Conservation (phyloP, 2,113 vertebrate genomes). For the Gallinago paraguaiae region DNA sequence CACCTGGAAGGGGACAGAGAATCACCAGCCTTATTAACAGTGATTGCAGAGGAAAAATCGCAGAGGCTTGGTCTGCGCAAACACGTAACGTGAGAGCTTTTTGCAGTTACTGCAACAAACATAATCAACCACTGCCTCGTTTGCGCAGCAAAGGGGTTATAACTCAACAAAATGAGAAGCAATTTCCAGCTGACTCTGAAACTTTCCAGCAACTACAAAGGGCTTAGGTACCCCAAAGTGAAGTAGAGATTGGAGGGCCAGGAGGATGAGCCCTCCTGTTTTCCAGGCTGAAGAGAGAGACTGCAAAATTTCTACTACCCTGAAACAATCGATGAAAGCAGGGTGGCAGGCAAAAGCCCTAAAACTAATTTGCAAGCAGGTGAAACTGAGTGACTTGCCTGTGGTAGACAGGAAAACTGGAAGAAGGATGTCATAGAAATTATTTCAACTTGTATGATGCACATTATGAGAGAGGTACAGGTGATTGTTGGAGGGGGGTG, state of each 20-base stretch:
- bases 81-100: rapidly evolving
- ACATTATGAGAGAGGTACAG: neutral
- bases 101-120: neutral
- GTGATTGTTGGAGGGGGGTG: neutral
- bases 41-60: neutral
- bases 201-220: neutral
- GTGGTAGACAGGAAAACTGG: neutral
- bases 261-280: neutral
- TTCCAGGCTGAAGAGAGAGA: neutral
- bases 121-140: neutral
- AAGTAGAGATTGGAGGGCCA: neutral
- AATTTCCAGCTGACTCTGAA: neutral
- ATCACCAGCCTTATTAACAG: neutral
- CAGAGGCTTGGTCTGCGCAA: neutral
- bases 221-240: neutral
- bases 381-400: neutral
- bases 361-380: neutral
- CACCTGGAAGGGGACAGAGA: neutral
- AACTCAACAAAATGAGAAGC: neutral
- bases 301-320: neutral
- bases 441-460: rapidly evolving
- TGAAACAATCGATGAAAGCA: neutral
- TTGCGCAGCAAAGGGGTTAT: neutral
- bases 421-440: neutral
- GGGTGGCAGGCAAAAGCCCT: neutral